These are phyloP conservation scores for Calliphora vicina DNA, from an alignment of 1,140 invertebrate genomes.

Conservation along the genomic window DNA sequence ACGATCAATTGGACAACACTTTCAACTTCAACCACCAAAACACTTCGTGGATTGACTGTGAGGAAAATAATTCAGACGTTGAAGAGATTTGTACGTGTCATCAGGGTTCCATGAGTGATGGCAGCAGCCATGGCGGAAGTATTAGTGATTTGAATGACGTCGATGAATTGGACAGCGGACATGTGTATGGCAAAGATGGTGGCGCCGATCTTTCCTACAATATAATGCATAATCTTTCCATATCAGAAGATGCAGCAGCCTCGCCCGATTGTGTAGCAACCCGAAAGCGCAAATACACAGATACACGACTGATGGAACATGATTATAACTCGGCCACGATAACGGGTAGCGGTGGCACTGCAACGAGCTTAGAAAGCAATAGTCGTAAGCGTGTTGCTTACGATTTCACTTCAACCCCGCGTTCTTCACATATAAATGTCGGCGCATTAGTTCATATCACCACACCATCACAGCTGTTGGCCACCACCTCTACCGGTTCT, in stretches of 20 bases:
- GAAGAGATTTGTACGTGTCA: conserved; percentile 62
- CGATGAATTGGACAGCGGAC: conserved; percentile 39
- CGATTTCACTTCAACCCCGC: conserved; percentile 57
- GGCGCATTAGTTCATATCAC: conserved; percentile 2
- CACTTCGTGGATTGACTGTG: conserved; percentile 56
- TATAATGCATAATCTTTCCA: conserved; percentile 42
- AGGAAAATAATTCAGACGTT: conserved; percentile 58
- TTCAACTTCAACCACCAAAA: conserved; percentile 9
- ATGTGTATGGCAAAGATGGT: conserved; percentile 39
- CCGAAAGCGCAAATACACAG: conserved; percentile 61
- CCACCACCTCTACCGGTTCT: conserved; percentile 28
- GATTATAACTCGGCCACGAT: conserved; percentile 45
- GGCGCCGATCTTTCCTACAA: conserved; percentile 45
- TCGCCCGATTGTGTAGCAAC: conserved; percentile 20
- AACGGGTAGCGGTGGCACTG: conserved; percentile 37
- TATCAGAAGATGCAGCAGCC: conserved; percentile 41
- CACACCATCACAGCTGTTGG: conserved; percentile 16
- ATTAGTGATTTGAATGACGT: conserved; percentile 52
- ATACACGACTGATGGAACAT: conserved; percentile 51
- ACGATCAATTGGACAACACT: conserved; percentile 19
- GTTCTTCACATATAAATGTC: conserved; percentile 42
- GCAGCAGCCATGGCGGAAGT: conserved; percentile 52
- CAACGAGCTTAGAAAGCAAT: conserved; percentile 35
- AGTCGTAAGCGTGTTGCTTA: conserved; percentile 60
- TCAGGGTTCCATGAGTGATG: conserved; percentile 46